Conservation (phyloP, 92 coral and sea anemone species). For the Chrysogorgia sp. region DNA sequence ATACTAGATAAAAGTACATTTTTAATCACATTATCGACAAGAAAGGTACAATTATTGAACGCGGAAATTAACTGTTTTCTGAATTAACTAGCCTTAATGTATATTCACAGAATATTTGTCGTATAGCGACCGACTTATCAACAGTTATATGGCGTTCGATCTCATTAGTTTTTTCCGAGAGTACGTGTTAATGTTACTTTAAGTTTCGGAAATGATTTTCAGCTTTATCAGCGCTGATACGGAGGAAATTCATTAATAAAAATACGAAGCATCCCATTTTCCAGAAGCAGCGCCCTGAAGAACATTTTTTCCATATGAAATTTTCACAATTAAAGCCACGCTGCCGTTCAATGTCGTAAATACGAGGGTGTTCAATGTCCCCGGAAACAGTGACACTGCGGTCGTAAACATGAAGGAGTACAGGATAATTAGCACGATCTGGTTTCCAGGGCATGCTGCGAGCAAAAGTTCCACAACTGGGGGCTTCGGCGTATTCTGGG, state of each 20-base stretch:
- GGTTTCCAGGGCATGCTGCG: too few species aligned
- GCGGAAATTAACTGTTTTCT: too few species aligned
- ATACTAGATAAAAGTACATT: too few species aligned
- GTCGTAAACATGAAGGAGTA: background rate
- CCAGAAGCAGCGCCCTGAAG: constrained; percentile 61
- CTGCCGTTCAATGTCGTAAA: constrained; percentile 46
- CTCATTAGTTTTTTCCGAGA: too few species aligned
- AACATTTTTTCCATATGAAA: constrained; percentile 64
- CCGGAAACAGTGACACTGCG: constrained; percentile 14
- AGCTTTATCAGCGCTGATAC: constrained; percentile 68
- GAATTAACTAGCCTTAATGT: too few species aligned
- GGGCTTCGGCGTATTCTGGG: constrained; percentile 61
- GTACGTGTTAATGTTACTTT: too few species aligned
- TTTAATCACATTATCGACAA: too few species aligned
- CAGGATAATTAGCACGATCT: background rate
- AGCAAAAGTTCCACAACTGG: constrained; percentile 52
- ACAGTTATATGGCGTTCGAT: too few species aligned
- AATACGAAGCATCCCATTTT: constrained; percentile 54
- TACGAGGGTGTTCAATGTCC: constrained; percentile 69
- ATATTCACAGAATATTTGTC: too few species aligned
- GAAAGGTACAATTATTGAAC: too few species aligned
- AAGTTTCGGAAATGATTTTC: too few species aligned
- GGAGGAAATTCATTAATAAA: constrained; percentile 68
- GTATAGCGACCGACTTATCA: too few species aligned
- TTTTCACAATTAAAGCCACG: constrained; percentile 23